These are phyloP conservation scores for Malurus cyaneus DNA, from an alignment of 2,113 vertebrate genomes.

Conservation along the genomic window DNA sequence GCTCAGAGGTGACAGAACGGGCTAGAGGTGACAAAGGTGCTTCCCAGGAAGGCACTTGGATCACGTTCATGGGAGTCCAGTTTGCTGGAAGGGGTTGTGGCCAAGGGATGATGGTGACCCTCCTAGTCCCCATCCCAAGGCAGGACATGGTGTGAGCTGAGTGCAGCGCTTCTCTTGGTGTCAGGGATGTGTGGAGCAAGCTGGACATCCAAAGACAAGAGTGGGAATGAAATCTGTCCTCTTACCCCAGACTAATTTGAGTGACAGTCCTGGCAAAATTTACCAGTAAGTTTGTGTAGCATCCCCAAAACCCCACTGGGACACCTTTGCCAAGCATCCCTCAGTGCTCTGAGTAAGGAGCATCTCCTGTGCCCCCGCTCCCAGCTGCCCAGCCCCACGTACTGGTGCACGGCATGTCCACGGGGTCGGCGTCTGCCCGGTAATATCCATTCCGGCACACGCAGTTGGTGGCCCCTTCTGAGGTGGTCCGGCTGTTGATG, in stretches of 20 bases:
- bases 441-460: conserved; percentile 88
- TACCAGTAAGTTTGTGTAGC: not conserved
- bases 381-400: conserved; percentile 38
- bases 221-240: not conserved
- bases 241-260: not conserved
- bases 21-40: too few relatives aligned
- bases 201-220: not conserved
- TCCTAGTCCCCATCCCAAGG: not conserved
- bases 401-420: conserved; percentile 94
- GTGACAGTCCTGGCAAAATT: not conserved
- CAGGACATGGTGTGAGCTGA: accelerated
- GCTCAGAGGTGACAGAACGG: too few relatives aligned
- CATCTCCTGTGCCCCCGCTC: not conserved
- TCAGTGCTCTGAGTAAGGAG: too few relatives aligned
- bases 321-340: too few relatives aligned
- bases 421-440: conserved; percentile 85
- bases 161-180: accelerated
- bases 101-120: too few relatives aligned
- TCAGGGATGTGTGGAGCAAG: not conserved
- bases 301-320: not conserved
- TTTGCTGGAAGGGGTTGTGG: too few relatives aligned
- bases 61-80: too few relatives aligned
- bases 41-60: too few relatives aligned
- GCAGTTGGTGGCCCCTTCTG: conserved; percentile 87
- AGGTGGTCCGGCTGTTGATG: conserved; percentile 90